Evolutionary conservation across 2,888 invertebrate species (phyloP).

Genomic region (Synanthedon formicaeformis): DNA sequence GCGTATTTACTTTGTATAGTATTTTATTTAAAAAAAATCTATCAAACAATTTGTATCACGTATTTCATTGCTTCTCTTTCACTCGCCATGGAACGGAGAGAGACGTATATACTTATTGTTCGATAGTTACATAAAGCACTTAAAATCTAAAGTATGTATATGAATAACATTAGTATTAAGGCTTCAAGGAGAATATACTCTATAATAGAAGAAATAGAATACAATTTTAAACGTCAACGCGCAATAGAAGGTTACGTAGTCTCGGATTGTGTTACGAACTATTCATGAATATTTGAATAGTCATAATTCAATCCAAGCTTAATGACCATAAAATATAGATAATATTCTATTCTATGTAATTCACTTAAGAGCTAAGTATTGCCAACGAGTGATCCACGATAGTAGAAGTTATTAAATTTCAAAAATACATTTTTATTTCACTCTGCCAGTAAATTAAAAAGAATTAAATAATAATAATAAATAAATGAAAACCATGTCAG

Average conservation of each 20-base stretch:
- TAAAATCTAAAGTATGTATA: not conserved
- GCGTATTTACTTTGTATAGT: too few relatives aligned
- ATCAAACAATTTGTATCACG: too few relatives aligned
- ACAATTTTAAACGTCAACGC: constrained; percentile 5
- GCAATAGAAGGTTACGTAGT: not conserved
- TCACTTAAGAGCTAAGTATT: constrained; percentile 9
- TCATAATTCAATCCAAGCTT: constrained; percentile 6
- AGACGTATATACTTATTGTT: too few relatives aligned
- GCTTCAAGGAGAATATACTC: constrained; percentile 11
- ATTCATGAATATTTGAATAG: constrained; percentile 4
- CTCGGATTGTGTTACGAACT: constrained; percentile 4
- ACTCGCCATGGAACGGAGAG: too few relatives aligned
- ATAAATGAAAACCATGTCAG: too few relatives aligned
- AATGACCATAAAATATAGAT: constrained; percentile 3
- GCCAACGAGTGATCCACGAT: constrained; percentile 15
- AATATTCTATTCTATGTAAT: constrained; percentile 3
- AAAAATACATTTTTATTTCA: not conserved
- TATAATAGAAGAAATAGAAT: constrained; percentile 10
- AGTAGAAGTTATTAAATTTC: constrained; percentile 3
- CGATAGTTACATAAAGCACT: not conserved
- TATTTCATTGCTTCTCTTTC: too few relatives aligned
- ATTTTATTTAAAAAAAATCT: too few relatives aligned
- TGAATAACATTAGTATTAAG: constrained; percentile 8
- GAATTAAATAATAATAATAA: too few relatives aligned
- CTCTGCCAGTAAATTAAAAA: not conserved